Base-by-base conservation (phyloP, 2,888 invertebrate species). In the Polydrusus pterygomalis region DNA sequence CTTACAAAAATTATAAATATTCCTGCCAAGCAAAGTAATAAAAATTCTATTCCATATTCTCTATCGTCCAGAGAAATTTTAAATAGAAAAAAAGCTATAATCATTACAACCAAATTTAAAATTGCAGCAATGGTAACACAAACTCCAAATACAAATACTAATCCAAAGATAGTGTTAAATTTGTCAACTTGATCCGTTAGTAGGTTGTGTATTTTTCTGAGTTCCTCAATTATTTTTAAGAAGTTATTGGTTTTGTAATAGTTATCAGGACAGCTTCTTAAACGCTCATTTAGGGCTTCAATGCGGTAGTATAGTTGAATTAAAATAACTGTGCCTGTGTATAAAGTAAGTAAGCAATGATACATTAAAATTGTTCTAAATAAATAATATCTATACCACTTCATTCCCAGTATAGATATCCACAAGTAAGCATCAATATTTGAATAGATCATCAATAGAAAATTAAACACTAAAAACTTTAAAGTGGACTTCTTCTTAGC, bases 141-240 rank as follows among this genome's bases (percentile, higher is more conserved):
- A 13, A 47, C 64, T 43, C 43, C 64, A 20, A 64, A 45, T 0
- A 45, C 40, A 20, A 64, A 64, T 20, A 47, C 25, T 13, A 64
- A 13, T 18, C 64, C 64, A 45, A 45, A 64, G 11, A 64, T 64
- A 45, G 13, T 45, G 18, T 64, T 64, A 25, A 64, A 43, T 45
- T 17, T 64, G 17, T 64, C 64, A 1, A 64, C 47, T 47, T 64
- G 45, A 20, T 64, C 64, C 13, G 45, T 38, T 15, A 64, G 11
- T 2, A 45, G 2, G 9, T 43, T 45, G 45, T 64, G 25, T 43
- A 64, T 20, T 47, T 64, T 64, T 20, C 25, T 43, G 13, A 64
- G 20, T 18, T 64, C 64, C 13, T 45, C 25, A 20, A 13, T 11
- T 15, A 7, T 7, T 10, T 20, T 11, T 45, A 45, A 45, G 25